Evolutionary conservation across 2,113 vertebrate genomes (phyloP).

Genomic region (Setophaga kirtlandii): DNA sequence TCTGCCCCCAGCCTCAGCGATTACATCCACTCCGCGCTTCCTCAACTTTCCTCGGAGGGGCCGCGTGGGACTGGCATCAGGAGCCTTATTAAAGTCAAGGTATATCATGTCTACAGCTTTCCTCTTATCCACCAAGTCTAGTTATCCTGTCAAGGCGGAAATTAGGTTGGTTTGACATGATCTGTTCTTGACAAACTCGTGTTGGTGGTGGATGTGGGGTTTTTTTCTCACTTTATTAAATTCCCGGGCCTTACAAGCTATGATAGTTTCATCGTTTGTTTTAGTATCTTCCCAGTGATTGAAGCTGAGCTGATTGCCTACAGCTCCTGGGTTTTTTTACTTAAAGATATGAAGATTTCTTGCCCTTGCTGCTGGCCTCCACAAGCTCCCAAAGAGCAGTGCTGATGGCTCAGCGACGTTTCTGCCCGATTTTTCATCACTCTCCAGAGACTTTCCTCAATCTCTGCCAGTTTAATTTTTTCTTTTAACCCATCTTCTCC

Average conservation of each 20-base stretch:
- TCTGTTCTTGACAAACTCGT: slow-evolving; percentile 62
- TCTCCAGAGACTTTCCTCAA: neutral
- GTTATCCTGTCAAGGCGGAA: slow-evolving; percentile 64
- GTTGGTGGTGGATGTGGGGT: slow-evolving; percentile 10
- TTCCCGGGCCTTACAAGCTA: slow-evolving; percentile 32
- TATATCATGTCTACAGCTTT: slow-evolving; percentile 57
- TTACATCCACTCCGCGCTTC: neutral
- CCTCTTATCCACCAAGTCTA: slow-evolving; percentile 46
- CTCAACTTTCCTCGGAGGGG: neutral
- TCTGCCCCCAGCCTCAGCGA: slow-evolving; percentile 26
- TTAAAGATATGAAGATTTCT: slow-evolving; percentile 44
- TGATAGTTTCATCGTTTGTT: slow-evolving; percentile 51
- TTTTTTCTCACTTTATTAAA: slow-evolving; percentile 51
- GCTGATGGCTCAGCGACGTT: neutral
- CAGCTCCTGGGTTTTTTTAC: slow-evolving; percentile 2
- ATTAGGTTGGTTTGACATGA: slow-evolving; percentile 70
- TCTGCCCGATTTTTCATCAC: neutral
- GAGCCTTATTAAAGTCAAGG: slow-evolving; percentile 60
- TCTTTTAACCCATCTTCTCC: neutral
- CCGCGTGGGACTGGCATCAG: neutral
- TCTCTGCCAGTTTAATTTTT: neutral
- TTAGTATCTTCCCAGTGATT: slow-evolving; percentile 40
- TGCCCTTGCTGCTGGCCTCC: slow-evolving; percentile 15
- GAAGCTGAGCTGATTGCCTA: slow-evolving; percentile 54
- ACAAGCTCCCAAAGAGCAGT: neutral